A percentile compares a stretch with the other conserved stretches of the same genome.
These are phyloP conservation scores for Antheraea pernyi DNA, from an alignment of 1,140 invertebrate species.

Conservation along the genomic window DNA sequence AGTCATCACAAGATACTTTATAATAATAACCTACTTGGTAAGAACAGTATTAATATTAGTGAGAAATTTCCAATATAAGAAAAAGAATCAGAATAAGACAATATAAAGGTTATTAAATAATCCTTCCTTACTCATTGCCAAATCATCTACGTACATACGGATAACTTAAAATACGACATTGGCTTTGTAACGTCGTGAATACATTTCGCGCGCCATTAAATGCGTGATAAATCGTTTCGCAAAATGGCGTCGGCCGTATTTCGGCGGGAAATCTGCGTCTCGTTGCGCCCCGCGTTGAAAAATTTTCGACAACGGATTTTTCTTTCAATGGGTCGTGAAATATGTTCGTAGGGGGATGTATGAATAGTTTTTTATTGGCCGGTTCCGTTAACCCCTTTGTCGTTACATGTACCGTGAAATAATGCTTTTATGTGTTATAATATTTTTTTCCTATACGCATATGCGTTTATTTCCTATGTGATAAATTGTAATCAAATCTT, in stretches of 20 bases:
- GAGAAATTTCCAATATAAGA: background rate
- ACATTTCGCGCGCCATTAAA: constrained; percentile 70
- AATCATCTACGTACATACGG: background rate
- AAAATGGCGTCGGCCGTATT: constrained; percentile 62
- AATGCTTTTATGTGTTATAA: constrained; percentile 4
- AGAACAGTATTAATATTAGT: background rate
- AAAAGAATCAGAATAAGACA: too few species aligned
- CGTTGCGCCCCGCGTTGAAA: constrained; percentile 46
- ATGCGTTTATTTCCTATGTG: background rate
- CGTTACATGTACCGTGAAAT: constrained; percentile 39
- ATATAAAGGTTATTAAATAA: background rate
- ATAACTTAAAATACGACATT: constrained; percentile 19
- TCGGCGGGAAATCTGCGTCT: constrained; percentile 61
- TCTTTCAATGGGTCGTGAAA: constrained; percentile 56
- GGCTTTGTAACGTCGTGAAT: constrained; percentile 39
- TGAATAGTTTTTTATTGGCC: constrained; percentile 54
- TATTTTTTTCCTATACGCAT: background rate
- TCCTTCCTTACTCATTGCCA: background rate
- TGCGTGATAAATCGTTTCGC: constrained; percentile 60
- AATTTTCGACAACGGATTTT: constrained; percentile 55
- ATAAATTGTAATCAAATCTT: too few species aligned
- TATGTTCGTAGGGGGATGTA: constrained; percentile 43
- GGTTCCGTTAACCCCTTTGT: constrained; percentile 51
- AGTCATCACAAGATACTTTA: too few species aligned
- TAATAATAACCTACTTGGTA: too few species aligned